These are phyloP conservation scores for Caerostris darwini DNA, from an alignment of 1,140 invertebrate species.

Conservation along the genomic window DNA sequence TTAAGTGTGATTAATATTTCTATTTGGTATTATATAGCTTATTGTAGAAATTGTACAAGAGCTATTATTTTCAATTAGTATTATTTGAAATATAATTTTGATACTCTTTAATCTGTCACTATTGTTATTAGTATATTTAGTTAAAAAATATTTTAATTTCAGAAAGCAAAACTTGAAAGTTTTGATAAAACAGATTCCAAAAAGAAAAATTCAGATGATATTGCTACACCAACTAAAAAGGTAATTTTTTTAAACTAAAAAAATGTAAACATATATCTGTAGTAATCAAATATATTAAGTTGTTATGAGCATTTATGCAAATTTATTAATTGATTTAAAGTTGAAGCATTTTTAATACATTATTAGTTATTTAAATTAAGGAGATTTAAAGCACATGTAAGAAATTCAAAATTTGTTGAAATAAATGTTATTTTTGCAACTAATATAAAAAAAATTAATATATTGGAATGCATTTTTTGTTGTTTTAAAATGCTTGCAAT, in stretches of 20 bases:
- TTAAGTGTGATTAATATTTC: not conserved
- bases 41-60: not conserved
- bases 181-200: not conserved
- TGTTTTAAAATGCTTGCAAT: no score
- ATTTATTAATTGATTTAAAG: not conserved
- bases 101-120: not conserved
- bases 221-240: not conserved
- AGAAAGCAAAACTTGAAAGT: not conserved
- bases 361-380: not conserved
- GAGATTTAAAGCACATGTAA: no score
- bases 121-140: no score
- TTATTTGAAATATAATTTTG: not conserved
- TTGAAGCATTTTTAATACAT: not conserved
- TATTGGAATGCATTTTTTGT: no score
- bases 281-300: not conserved
- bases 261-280: not conserved
- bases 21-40: not conserved
- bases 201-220: not conserved
- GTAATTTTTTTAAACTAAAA: not conserved
- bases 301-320: not conserved
- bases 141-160: not conserved
- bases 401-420: no score
- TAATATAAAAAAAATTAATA: no score
- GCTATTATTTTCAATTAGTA: not conserved
- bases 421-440: no score